Base-by-base conservation (phyloP, 2,797 vertebrate species). In the Molothrus ater region DNA sequence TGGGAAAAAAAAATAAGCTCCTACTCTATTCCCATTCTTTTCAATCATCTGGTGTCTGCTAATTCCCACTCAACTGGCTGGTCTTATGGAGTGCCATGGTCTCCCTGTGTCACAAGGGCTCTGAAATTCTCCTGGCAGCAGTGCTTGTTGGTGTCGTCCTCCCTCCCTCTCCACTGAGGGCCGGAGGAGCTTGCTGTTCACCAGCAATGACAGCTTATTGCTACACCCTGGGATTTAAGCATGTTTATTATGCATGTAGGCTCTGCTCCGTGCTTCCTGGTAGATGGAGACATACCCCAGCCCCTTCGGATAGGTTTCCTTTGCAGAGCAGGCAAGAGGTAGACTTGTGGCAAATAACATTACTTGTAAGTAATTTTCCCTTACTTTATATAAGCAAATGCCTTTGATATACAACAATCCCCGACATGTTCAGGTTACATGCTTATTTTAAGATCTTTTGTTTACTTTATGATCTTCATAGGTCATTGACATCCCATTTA, bases 401-500 rank as follows among this genome's bases (percentile, higher is more conserved):
- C 84, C 97, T 98, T 98, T 98, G 95, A 97, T 97, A 97, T 94
- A 92, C 92, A 97, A 94, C 97, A 97, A 96, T 97, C 96, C 97
- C 97, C 28, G 19, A 97, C 86, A 96, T 97, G 94, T 98, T 98
- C 98, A 96, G 97, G 98, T 98, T 98, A 97, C 98, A 97, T 97
- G 96, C 97, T 98, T 98, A 98, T 98, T 98, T 98, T 98, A 98
- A 98, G 97, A 98, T 98, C 98, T 98, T 98, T 98, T 98, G 98
- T 99, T 98, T 98, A 98, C 98, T 98, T 98, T 98, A 94, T 97
- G 97, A 98, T 98, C 98, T 98, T 97, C 97, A 98, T 98, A 98
- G 98, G 98, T 98, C 98, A 98, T 97, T 98, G 98, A 98, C 97
- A 98, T 98, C 98, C 98, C 98, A 98, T 99, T 98, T 98, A 98